Conservation (phyloP, 64 coral and sea anemone genomes). For the Dendrophyllia cribrosa region DNA sequence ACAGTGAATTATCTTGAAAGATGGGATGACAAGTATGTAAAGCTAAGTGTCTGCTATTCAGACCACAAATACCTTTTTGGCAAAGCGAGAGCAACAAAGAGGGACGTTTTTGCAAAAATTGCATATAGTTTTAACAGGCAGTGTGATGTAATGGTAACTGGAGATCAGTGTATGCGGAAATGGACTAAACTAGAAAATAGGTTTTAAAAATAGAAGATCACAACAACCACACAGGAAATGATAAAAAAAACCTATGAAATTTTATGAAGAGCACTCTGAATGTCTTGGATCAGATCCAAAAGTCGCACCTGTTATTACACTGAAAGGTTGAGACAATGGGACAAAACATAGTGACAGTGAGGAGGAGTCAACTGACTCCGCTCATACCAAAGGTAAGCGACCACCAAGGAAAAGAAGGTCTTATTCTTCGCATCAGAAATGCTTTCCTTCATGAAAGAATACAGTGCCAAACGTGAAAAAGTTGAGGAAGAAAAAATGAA, state of each 20-base stretch:
- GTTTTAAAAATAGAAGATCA: neutral
- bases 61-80: neutral
- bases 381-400: neutral
- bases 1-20: neutral
- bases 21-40: constrained; percentile 10
- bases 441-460: too few species aligned
- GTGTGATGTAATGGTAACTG: neutral
- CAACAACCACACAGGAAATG: too few species aligned
- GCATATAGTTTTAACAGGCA: neutral
- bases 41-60: neutral
- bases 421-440: neutral
- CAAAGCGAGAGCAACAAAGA: neutral
- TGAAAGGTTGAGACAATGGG: too few species aligned
- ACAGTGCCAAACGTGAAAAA: too few species aligned
- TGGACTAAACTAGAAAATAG: neutral
- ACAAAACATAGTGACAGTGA: too few species aligned
- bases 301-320: too few species aligned
- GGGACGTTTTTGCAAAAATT: neutral
- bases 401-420: neutral
- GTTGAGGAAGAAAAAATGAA: too few species aligned
- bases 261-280: too few species aligned
- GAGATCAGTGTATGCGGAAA: neutral
- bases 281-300: too few species aligned
- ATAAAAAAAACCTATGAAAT: too few species aligned
- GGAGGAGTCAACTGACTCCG: too few species aligned